Base-by-base conservation (phyloP, 2,888 invertebrate species). In the Nemotelus pantherinus region DNA sequence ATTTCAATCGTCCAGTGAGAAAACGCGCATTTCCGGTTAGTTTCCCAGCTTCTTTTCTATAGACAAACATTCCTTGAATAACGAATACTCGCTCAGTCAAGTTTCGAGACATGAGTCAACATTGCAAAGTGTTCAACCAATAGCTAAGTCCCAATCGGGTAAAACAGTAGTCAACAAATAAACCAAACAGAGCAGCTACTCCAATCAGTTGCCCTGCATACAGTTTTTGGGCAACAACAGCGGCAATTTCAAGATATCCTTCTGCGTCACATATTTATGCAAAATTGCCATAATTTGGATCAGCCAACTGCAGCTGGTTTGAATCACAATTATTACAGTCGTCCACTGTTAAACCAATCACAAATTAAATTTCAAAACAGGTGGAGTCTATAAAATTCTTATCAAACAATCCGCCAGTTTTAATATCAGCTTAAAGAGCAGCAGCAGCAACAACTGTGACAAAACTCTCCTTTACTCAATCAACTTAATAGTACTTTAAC, bases 291-390 rank as follows among this genome's bases (percentile, higher is more conserved):
- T 48, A 39, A 41, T 39, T 9, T 53, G 7, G 3, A n/a, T 50
- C 7, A 39, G 41, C 9, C 3, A n/a, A 25, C 39, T 63, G 39
- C 63, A n/a, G 47, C 3, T 50, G 7, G 10, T 44, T 10, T 48
- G 3, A 50, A 25, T 25, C 48, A 68, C 47, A 60, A 72, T 58
- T 57, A 10, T 2, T 25, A 57, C 3, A 6, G 47, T 72, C 72
- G 60, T 47, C 72, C 72, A 39, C 39, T 72, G 47, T 25, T 60
- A 7, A 2, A n/a, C 3, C 4, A 45, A 39, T 25, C n/a, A 4
- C 58, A 58, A 58, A 43, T 47, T 6, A 53, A 6, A 72, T 72
- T 72, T 60, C 47, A 58, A 3, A 48, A 68, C 41, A 45, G 65
- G 65, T 47, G 45, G 44, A 55, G 5, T 43, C n/a, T 71, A 2